phyloP scores from a whole-genome alignment of 2,888 invertebrate species.

The Hanleya hanleyi region DNA sequence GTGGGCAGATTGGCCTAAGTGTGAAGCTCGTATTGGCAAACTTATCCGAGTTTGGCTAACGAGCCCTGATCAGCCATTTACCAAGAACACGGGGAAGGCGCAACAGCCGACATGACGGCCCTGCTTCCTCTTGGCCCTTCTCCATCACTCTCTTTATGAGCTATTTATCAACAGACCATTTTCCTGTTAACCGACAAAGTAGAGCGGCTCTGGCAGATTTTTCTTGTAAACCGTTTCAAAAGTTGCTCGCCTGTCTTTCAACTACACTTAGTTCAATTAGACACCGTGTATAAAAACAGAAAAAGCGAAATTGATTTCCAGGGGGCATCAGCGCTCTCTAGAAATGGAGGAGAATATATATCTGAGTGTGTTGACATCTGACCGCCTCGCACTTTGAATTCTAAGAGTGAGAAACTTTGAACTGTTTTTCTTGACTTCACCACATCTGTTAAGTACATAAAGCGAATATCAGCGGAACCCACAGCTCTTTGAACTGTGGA shows the following conservation, averaged over 20 bases:
- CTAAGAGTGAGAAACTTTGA: constrained; percentile 2
- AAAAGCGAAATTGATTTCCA: constrained; percentile 4
- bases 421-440: background rate
- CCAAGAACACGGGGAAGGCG: background rate
- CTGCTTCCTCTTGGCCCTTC: background rate
- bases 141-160: background rate
- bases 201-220: background rate
- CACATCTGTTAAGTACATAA: constrained; percentile 10
- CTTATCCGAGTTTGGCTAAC: background rate
- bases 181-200: background rate
- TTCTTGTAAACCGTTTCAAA: background rate
- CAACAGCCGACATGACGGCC: background rate
- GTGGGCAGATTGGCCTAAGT: background rate
- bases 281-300: background rate
- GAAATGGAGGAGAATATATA: constrained; percentile 1
- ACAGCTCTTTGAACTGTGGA: background rate
- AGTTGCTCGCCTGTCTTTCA: background rate
- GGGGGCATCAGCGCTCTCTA: background rate
- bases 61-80: background rate
- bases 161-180: background rate
- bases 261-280: background rate
- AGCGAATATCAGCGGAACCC: background rate
- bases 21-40: background rate
- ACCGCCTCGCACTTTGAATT: background rate
- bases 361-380: constrained; percentile 1